Conservation (phyloP, 2,888 invertebrate species). For the Cantharis nigra region DNA sequence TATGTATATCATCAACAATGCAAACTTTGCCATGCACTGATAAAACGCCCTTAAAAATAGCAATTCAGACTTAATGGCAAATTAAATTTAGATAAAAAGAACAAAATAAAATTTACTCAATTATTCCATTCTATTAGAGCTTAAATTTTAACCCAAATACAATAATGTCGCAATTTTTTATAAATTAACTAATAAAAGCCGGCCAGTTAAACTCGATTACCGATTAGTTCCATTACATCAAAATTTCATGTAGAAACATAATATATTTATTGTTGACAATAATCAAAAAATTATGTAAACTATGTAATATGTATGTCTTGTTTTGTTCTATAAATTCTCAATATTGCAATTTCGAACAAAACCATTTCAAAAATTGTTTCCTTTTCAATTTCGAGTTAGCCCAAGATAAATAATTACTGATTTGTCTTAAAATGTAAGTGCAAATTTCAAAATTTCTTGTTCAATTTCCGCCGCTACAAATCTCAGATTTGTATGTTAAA, state of each 20-base stretch:
- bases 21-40: background rate
- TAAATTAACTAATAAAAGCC: background rate
- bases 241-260: conserved; percentile 15
- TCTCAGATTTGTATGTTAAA: background rate
- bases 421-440: background rate
- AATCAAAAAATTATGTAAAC: conserved; percentile 22
- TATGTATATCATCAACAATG: background rate
- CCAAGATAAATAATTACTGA: background rate
- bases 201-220: background rate
- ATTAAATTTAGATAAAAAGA: background rate
- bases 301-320: background rate
- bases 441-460: background rate
- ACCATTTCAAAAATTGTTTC: background rate
- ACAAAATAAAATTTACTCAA: conserved; percentile 2
- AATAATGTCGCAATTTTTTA: background rate
- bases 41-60: background rate
- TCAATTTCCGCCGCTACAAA: background rate
- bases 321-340: conserved; percentile 20
- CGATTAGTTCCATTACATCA: conserved; percentile 21
- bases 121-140: background rate
- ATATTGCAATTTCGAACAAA: conserved; percentile 3
- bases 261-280: conserved; percentile 13
- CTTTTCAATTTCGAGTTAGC: background rate
- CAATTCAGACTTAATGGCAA: background rate
- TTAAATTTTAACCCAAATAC: background rate